phyloP scores from a whole-genome alignment of 2,113 vertebrate species.

The Perca flavescens region DNA sequence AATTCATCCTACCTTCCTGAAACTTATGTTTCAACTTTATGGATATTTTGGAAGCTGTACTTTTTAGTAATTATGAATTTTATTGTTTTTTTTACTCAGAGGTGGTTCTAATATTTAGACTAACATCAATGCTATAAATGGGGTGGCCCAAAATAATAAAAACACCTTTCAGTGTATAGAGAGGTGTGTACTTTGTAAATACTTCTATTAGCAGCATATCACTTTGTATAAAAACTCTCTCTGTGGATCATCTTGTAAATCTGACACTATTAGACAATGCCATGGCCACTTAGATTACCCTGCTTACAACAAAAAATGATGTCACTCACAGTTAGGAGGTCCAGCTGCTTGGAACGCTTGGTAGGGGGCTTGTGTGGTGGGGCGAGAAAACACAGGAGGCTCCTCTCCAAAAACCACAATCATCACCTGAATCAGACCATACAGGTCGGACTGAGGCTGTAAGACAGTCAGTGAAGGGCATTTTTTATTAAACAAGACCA shows the following conservation, averaged over 20 bases:
- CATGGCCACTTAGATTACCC: background rate
- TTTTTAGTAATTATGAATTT: background rate
- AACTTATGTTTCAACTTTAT: background rate
- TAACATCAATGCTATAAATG: background rate
- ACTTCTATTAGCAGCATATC: background rate
- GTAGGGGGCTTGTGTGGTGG: slow-evolving; percentile 90
- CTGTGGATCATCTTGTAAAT: background rate
- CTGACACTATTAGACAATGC: background rate
- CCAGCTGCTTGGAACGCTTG: slow-evolving; percentile 93
- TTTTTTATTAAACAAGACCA: background rate
- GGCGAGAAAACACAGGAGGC: slow-evolving; percentile 96
- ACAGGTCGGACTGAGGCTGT: slow-evolving; percentile 96
- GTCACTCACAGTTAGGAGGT: slow-evolving; percentile 92
- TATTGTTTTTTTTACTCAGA: background rate
- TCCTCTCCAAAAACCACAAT: slow-evolving; percentile 98
- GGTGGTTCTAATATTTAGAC: background rate
- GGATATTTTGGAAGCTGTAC: background rate
- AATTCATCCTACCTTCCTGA: background rate
- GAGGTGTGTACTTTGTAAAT: background rate
- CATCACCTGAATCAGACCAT: slow-evolving; percentile 98
- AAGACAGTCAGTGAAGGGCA: slow-evolving; percentile 15
- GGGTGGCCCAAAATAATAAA: background rate
- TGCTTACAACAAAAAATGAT: background rate
- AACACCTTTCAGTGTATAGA: background rate
- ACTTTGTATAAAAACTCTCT: background rate